Evolutionary conservation across 2,797 vertebrate genomes (phyloP).

Genomic region (Emys orbicularis): DNA sequence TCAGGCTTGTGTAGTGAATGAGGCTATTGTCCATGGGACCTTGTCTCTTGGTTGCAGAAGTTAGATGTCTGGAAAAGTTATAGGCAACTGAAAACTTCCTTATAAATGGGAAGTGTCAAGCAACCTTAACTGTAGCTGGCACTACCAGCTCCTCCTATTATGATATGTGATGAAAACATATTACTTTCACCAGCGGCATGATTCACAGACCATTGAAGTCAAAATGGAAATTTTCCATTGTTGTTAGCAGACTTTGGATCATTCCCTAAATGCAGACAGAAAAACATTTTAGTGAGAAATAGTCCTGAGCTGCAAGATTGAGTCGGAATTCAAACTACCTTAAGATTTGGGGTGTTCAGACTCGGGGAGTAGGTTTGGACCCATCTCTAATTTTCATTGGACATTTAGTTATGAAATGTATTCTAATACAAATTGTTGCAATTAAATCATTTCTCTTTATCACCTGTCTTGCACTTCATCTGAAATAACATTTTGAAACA

Average conservation of each 20-base stretch:
- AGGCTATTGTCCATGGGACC: background rate
- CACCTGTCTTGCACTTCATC: background rate
- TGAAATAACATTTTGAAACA: background rate
- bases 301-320: too few relatives aligned
- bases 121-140: background rate
- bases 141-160: background rate
- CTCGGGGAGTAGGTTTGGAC: too few relatives aligned
- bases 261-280: too few relatives aligned
- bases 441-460: background rate
- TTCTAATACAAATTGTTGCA: too few relatives aligned
- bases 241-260: too few relatives aligned
- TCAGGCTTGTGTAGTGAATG: background rate
- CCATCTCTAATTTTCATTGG: too few relatives aligned
- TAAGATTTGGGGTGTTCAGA: too few relatives aligned
- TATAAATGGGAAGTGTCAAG: background rate
- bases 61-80: background rate
- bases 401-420: too few relatives aligned
- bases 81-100: background rate
- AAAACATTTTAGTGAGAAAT: too few relatives aligned
- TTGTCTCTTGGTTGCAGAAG: background rate
- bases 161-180: background rate
- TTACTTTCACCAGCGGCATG: background rate
- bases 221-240: background rate
- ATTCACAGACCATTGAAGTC: background rate
- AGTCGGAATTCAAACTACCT: too few relatives aligned